Evolutionary conservation across 1,140 invertebrate genomes (phyloP).

Genomic region (Diorhabda elongata): DNA sequence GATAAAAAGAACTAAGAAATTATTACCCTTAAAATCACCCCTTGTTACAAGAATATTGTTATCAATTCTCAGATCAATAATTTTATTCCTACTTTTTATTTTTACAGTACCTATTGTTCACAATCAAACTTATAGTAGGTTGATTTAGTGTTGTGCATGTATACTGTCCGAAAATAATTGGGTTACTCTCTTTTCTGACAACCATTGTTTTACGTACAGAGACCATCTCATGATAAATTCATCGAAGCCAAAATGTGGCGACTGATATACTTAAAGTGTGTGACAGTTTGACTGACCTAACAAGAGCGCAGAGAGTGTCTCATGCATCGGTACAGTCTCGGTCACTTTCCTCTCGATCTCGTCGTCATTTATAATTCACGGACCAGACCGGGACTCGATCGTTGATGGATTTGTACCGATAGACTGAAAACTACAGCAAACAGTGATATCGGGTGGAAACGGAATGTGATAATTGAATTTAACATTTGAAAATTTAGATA

Average conservation of each 20-base stretch:
- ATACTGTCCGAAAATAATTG: slow-evolving; percentile 6
- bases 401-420: slow-evolving; percentile 27
- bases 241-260: slow-evolving; percentile 14
- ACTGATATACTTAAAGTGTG: slow-evolving; percentile 19
- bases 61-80: too few species aligned
- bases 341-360: slow-evolving; percentile 13
- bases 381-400: slow-evolving; percentile 25
- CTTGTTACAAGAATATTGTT: too few species aligned
- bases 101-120: too few species aligned
- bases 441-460: too few species aligned
- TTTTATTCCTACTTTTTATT: too few species aligned
- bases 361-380: slow-evolving; percentile 27
- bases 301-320: slow-evolving; percentile 15
- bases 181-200: slow-evolving; percentile 6
- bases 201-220: slow-evolving; percentile 8
- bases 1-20: too few species aligned
- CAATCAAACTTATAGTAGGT: too few species aligned
- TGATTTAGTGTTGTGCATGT: not conserved
- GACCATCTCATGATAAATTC: slow-evolving; percentile 12
- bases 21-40: too few species aligned
- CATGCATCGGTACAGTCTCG: not conserved
- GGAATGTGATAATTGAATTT: too few species aligned
- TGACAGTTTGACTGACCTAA: slow-evolving; percentile 27
- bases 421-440: slow-evolving; percentile 15
- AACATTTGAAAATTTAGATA: too few species aligned